These are phyloP conservation scores for Frankliniella fusca DNA, from an alignment of 2,888 invertebrate genomes.

Conservation along the genomic window DNA sequence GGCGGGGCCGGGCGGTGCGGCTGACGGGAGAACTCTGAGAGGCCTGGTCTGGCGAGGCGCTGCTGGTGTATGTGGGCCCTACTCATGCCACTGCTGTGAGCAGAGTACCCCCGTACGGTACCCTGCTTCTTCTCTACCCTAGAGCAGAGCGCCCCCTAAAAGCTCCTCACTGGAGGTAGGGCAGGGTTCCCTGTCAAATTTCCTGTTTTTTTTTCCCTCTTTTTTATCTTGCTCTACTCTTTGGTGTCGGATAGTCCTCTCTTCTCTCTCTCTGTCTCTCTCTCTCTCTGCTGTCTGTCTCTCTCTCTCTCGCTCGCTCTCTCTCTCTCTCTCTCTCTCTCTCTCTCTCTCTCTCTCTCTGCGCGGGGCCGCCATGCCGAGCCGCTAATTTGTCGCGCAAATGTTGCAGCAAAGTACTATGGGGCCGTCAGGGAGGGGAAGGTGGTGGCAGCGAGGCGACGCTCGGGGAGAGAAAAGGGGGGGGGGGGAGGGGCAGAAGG, in stretches of 20 bases:
- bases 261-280: too few relatives aligned
- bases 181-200: too few relatives aligned
- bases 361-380: neutral
- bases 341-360: too few relatives aligned
- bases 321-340: too few relatives aligned
- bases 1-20: neutral
- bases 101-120: neutral
- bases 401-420: constrained; percentile 15
- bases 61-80: too few relatives aligned
- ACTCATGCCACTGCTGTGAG: too few relatives aligned
- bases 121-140: neutral
- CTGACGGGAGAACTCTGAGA: neutral
- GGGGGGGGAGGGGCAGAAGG: neutral
- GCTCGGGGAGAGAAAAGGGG: neutral
- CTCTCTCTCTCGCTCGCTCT: too few relatives aligned
- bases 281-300: too few relatives aligned
- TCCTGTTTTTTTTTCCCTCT: neutral
- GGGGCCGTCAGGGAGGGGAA: neutral
- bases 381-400: constrained; percentile 19
- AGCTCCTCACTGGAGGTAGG: neutral
- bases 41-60: too few relatives aligned
- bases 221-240: neutral
- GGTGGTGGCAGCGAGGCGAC: neutral
- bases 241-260: neutral
- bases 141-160: neutral